Evolutionary conservation across 2,888 invertebrate species (phyloP).

Genomic region (Trichogramma dendrolimi): DNA sequence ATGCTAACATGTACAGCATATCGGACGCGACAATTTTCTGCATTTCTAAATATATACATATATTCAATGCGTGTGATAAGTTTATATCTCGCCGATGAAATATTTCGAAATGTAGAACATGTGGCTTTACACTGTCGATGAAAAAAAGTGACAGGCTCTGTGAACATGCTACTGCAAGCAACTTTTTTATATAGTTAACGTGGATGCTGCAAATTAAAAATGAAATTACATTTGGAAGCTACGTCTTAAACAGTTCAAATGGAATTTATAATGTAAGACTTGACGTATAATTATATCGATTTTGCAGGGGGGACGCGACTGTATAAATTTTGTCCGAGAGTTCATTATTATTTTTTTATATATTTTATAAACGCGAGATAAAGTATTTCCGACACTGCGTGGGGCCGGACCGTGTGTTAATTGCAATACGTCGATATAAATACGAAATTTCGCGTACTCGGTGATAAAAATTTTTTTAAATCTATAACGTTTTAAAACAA

Average conservation of each 20-base stretch:
- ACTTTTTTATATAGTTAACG: too few species aligned
- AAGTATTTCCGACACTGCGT: conserved; percentile 15
- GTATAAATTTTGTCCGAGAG: too few species aligned
- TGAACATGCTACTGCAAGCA: conserved; percentile 3
- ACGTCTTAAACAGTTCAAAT: too few species aligned
- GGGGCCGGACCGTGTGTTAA: conserved; percentile 16
- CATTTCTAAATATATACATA: conserved; percentile 9
- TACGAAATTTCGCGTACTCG: conserved; percentile 11
- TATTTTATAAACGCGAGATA: conserved; percentile 12
- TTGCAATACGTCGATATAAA: conserved; percentile 16
- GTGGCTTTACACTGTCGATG: conserved; percentile 26
- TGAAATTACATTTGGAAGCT: too few species aligned
- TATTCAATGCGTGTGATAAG: too few species aligned
- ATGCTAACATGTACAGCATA: too few species aligned
- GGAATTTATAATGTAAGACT: too few species aligned
- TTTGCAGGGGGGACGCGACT: too few species aligned
- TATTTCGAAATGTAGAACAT: conserved; percentile 17
- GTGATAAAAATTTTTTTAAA: conserved; percentile 4
- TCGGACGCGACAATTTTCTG: conserved; percentile 8
- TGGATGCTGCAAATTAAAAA: too few species aligned
- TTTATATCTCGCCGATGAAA: too few species aligned
- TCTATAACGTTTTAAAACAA: conserved; percentile 2
- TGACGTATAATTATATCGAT: too few species aligned
- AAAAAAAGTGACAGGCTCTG: conserved; percentile 24
- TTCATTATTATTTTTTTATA: conserved; percentile 13